Conservation (phyloP, 1,140 invertebrate genomes). For the Carposina sasakii region DNA sequence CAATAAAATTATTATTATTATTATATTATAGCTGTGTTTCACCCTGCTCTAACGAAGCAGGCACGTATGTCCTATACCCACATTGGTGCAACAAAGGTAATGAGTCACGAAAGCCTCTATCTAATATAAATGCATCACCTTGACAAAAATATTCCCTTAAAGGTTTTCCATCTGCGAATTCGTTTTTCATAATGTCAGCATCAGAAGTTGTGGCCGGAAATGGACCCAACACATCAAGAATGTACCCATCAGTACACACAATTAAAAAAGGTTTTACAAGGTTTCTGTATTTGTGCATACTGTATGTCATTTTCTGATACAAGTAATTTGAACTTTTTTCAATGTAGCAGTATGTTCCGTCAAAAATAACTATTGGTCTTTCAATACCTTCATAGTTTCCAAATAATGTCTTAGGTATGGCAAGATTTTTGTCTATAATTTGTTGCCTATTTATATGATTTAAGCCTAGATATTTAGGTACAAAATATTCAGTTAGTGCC, state of each 20-base stretch:
- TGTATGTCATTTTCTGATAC: conserved; percentile 7
- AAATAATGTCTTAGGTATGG: conserved; percentile 19
- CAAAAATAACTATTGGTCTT: conserved; percentile 14
- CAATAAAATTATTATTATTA: conserved; percentile 15
- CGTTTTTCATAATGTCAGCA: not conserved
- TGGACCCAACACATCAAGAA: conserved; percentile 7
- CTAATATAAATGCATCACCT: not conserved
- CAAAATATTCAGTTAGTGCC: conserved; percentile 21
- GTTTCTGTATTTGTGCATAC: not conserved
- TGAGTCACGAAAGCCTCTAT: conserved; percentile 20
- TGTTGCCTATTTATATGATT: conserved; percentile 16
- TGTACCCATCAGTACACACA: conserved; percentile 15
- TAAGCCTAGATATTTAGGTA: conserved; percentile 19
- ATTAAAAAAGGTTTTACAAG: conserved; percentile 12
- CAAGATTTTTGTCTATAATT: not conserved
- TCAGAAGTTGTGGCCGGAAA: not conserved
- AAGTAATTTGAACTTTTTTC: conserved; percentile 18
- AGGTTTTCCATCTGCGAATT: not conserved
- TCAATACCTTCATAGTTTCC: conserved; percentile 16
- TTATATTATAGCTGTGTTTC: conserved; percentile 16
- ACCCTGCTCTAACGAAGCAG: conserved; percentile 24
- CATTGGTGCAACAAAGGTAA: conserved; percentile 10
- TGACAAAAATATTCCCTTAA: not conserved
- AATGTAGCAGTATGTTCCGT: conserved; percentile 19
- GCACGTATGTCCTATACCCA: conserved; percentile 26